Conservation (phyloP, 2,797 vertebrate genomes). For the Poeciliopsis infans region DNA sequence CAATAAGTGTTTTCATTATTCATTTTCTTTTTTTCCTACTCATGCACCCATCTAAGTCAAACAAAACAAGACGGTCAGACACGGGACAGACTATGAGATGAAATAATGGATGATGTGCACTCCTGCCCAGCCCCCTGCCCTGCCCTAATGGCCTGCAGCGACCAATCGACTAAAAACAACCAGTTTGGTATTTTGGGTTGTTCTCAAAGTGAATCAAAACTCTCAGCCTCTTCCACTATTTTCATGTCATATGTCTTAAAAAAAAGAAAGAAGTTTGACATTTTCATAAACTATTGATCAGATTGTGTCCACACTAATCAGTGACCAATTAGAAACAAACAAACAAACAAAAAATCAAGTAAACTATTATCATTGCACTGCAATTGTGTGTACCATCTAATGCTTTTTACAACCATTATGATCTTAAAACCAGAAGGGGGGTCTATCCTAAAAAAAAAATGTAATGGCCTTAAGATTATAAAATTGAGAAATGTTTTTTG, state of each 20-base stretch:
- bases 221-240: background rate
- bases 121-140: constrained; percentile 60
- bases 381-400: background rate
- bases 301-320: background rate
- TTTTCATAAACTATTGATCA: background rate
- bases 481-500: background rate
- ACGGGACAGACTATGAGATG: constrained; percentile 64
- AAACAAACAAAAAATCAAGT: background rate
- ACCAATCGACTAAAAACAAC: background rate
- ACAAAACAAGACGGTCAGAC: constrained; percentile 30
- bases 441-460: background rate
- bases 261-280: background rate
- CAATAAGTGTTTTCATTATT: constrained; percentile 15
- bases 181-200: background rate
- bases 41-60: constrained; percentile 58
- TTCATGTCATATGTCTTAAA: background rate
- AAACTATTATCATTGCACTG: background rate
- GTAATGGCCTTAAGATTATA: background rate
- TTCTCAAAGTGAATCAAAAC: background rate
- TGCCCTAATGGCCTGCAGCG: background rate
- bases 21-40: constrained; percentile 23
- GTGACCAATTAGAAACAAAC: background rate
- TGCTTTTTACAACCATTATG: background rate
- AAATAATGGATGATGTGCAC: constrained; percentile 67
- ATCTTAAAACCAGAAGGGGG: background rate